Evolutionary conservation across 1,140 invertebrate species (phyloP).

Genomic region (Leptinotarsa texana): DNA sequence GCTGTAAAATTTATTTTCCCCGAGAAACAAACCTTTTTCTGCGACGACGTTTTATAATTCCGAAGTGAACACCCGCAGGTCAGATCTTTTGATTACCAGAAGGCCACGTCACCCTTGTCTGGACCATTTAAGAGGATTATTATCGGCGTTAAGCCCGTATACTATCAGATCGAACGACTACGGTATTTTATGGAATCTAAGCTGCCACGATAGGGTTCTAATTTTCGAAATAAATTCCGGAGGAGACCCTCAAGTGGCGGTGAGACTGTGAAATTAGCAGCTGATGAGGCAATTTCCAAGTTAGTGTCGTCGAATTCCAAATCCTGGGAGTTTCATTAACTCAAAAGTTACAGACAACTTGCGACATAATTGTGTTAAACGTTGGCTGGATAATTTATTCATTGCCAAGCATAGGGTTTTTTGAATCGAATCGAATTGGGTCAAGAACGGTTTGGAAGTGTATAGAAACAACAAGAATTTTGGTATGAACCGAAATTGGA

Average conservation of each 20-base stretch:
- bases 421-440: too few relatives aligned
- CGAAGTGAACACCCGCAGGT: too few relatives aligned
- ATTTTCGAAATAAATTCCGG: background rate
- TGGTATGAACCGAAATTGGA: too few relatives aligned
- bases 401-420: background rate
- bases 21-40: too few relatives aligned
- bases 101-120: too few relatives aligned
- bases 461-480: too few relatives aligned
- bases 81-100: too few relatives aligned
- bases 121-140: too few relatives aligned
- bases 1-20: too few relatives aligned
- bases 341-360: background rate
- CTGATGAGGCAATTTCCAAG: conserved; percentile 4
- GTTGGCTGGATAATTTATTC: background rate
- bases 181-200: background rate
- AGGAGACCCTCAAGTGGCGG: background rate
- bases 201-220: conserved; percentile 5
- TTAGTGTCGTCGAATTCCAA: background rate
- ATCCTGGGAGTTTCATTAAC: background rate
- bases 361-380: background rate
- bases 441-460: too few relatives aligned
- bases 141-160: too few relatives aligned
- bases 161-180: background rate
- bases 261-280: background rate
- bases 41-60: too few relatives aligned